Base-by-base conservation (phyloP, 2,113 vertebrate species). In the Arenaria interpres region DNA sequence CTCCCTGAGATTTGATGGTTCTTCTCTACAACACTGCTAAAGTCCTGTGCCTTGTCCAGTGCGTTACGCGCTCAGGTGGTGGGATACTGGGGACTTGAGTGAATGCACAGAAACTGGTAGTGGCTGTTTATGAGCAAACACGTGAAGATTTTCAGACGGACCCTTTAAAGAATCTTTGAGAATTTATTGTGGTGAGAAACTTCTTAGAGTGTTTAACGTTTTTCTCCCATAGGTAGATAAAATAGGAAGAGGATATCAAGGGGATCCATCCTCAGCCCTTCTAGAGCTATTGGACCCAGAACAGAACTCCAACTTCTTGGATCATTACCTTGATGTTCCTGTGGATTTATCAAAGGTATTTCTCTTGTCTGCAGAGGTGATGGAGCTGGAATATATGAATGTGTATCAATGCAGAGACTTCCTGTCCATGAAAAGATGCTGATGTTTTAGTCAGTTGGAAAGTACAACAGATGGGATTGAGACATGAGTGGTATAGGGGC, bases 241-340 rank as follows among this genome's bases (percentile, higher is more conserved):
- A 96, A 99, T 99, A 3, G 99, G 99, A n/a, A 98, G 99, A 60
- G 99, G 99, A 50, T 99, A 99, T 96, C 99, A 99, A 81, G 99
- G 99, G 1, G 99, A 99, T 96, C 99, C 99, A 3, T 99, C 99
- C 0, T 99, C 99, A 0, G 99, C 99, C 0, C 97, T 99, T 50
- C 98, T 99, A 8, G 99, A 99, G 93, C 98, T 99, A 12, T 89
- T 99, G 86, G 99, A 99, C 94, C 99, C 99, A 1, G 99, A 99
- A 92, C 99, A 99, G 98, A 99, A 99, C 1, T 98, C 99, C 21
- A 99, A 99, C 97, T 99, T 99, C 91, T 97, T 99, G 64, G 99
- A 99, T 95, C 99, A 99, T 87, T 99, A 99, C 95, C 98, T 99
- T 76, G 99, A 99, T 22, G 99, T 99, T 67, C 98, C 99, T 2